Evolutionary conservation across 2,113 vertebrate genomes (phyloP).

Genomic region (Tachysurus fulvidraco): DNA sequence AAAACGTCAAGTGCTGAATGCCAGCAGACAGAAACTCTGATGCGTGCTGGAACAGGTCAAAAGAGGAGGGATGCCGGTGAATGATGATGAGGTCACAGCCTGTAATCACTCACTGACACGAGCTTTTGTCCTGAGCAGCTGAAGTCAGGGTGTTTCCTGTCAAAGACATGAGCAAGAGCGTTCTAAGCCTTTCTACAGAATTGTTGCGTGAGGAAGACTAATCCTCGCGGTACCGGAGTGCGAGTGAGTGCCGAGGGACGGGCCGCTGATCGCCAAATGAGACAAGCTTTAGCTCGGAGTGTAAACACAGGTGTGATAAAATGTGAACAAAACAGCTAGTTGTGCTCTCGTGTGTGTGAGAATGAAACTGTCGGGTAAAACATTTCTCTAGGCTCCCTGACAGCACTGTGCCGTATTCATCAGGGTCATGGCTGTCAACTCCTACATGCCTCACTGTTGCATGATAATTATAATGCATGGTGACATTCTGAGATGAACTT

Average conservation of each 20-base stretch:
- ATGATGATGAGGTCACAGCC: slow-evolving; percentile 45
- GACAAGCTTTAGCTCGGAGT: slow-evolving; percentile 26
- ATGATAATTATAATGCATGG: background rate
- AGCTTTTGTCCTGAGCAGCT: slow-evolving; percentile 27
- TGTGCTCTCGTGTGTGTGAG: background rate
- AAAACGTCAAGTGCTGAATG: slow-evolving; percentile 5
- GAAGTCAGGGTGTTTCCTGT: slow-evolving; percentile 24
- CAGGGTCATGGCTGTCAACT: slow-evolving; percentile 7
- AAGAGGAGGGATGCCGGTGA: slow-evolving; percentile 35
- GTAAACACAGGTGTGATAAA: slow-evolving; percentile 52
- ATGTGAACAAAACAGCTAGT: slow-evolving; percentile 28
- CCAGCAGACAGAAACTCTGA: background rate
- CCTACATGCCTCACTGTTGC: background rate
- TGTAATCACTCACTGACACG: slow-evolving; percentile 49
- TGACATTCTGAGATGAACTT: background rate
- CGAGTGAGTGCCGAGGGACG: slow-evolving; percentile 1
- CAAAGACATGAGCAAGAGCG: slow-evolving; percentile 7
- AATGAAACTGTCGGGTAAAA: slow-evolving; percentile 27
- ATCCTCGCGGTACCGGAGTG: slow-evolving; percentile 27
- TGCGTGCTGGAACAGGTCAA: slow-evolving; percentile 37
- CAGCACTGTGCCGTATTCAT: background rate
- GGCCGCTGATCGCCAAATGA: slow-evolving; percentile 27
- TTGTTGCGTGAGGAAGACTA: slow-evolving; percentile 49
- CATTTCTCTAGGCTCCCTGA: slow-evolving; percentile 1
- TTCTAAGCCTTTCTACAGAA: slow-evolving; percentile 20